phyloP scores from a whole-genome alignment of 1,140 invertebrate genomes.

The Holotrichia oblita region DNA sequence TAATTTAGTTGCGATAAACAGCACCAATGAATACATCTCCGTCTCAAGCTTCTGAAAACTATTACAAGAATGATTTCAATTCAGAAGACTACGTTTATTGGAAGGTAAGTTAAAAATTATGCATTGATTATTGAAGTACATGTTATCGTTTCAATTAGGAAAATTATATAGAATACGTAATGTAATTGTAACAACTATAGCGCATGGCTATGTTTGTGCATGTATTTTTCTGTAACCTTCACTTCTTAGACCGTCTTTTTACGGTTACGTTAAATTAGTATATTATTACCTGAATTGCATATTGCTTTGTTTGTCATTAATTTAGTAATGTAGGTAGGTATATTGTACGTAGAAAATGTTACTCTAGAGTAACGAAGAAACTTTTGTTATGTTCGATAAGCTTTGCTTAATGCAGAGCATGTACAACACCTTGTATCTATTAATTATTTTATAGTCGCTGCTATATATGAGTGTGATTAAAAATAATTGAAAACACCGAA shows the following conservation, averaged over 20 bases:
- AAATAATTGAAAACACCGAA: too few relatives aligned
- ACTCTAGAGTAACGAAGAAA: too few relatives aligned
- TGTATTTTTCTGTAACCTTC: not conserved
- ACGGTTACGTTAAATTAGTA: too few relatives aligned
- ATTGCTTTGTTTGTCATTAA: not conserved
- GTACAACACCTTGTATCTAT: too few relatives aligned
- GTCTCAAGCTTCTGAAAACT: not conserved
- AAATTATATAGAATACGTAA: not conserved
- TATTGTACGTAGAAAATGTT: not conserved
- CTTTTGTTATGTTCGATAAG: too few relatives aligned
- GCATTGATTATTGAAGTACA: not conserved
- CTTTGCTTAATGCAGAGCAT: too few relatives aligned
- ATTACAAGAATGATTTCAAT: not conserved
- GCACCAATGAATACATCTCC: not conserved
- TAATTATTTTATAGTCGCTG: too few relatives aligned
- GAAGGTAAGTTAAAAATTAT: conserved; percentile 5
- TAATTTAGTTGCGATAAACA: conserved; percentile 1
- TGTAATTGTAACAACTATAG: not conserved
- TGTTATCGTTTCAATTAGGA: not conserved
- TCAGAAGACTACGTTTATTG: conserved; percentile 10
- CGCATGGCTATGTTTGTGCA: not conserved
- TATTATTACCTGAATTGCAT: too few relatives aligned
- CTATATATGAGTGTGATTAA: too few relatives aligned
- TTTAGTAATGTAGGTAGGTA: not conserved
- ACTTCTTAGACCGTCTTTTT: too few relatives aligned